Base-by-base conservation (phyloP, 2,888 invertebrate species). In the Baccha elongata region DNA sequence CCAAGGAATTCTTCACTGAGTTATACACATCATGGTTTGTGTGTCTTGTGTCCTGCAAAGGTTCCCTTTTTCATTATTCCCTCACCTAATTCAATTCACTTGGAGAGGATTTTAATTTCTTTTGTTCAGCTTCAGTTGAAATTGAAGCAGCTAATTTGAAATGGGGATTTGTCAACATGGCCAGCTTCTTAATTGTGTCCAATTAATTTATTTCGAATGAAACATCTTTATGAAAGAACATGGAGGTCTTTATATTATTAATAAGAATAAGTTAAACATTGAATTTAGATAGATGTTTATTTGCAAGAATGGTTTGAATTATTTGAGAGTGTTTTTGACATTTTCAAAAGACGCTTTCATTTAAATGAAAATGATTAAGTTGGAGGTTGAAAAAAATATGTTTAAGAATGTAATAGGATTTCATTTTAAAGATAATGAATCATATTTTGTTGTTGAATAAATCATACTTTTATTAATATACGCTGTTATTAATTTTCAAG, bases 191-290 rank as follows among this genome's bases (percentile, higher is more conserved):
- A 76, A 71, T 71, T 65, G 42, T 58, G 40, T 58, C 67, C 76
- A 81, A 81, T 81, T 76, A 76, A 81, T 76, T 81, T 71, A 74
- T 69, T 80, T 80, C 21, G 64, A 74, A 55, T 48, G 64, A 74
- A 55, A 55, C 17, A 64, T 64, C 53, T 68, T 26, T 53, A 17
- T 17, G 1, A 8, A 0, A 21, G 17, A 46, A 8, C 17, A n/a
- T 3, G 52, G 40, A 32, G 29, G 46, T 11, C 26, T 26, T 19
- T 13, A 13, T 0, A n/a, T 37, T 5, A 37, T 35, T 37, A 32
- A 19, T 15, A 11, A 29, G 15, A 48, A 19, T 11, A n/a, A 23
- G 37, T 53, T 32, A n/a, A 23, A 23, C n/a, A n/a, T n/a, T n/a
- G n/a, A n/a, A n/a, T n/a, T n/a, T n/a, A n/a, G n/a, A n/a, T n/a